Base-by-base conservation (phyloP, 2,797 vertebrate species). In the Loris lydekkerianus region DNA sequence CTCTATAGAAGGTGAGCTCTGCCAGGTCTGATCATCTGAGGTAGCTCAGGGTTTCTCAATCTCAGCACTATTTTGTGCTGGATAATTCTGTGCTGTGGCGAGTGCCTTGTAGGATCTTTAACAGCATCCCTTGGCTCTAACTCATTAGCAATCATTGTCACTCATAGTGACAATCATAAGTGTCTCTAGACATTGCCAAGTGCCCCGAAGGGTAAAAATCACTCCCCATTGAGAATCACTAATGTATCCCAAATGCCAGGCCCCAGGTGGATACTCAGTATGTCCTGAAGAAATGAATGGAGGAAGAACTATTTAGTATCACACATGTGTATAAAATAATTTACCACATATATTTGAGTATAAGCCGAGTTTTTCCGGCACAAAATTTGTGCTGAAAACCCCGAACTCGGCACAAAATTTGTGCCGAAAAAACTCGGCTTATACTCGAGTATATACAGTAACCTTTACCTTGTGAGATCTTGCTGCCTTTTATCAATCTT, bases 121-220 rank as follows among this genome's bases (percentile, higher is more conserved):
- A 40, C 46, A 84, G 20, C 27, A 61, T 76, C 43, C 10, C 18
- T 81, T 13, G 5, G 37, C 4, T 86, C 78, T 86, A 56, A 56
- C 9, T 6, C 69, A 56, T 80, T 13, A 80, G 53, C 34, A 34
- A 34, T 34, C 34, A 34, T 34, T 34, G 34, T 34, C 34, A 34
- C 34, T 34, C 34, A 34, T 34, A 34, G 34, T 34, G 70, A 56
- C 49, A 94, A 27, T 4, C 63, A 89, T 46, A 53, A 46, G 49
- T 89, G 70, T 78, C 23, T 75, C 77, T n/a, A 76, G 27, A 81
- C 43, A 46, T 82, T 93, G 85, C 34, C 60, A 95, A 67, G 76
- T 92, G 8, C 43, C 81, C 31, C 23, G 7, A 21, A 10, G 29
- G 31, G 21, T 10, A 88, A 69, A 69, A 93, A 76, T 89, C n/a